Base-by-base conservation (phyloP, 2,797 vertebrate species). In the Arnoldichthys spilopterus region DNA sequence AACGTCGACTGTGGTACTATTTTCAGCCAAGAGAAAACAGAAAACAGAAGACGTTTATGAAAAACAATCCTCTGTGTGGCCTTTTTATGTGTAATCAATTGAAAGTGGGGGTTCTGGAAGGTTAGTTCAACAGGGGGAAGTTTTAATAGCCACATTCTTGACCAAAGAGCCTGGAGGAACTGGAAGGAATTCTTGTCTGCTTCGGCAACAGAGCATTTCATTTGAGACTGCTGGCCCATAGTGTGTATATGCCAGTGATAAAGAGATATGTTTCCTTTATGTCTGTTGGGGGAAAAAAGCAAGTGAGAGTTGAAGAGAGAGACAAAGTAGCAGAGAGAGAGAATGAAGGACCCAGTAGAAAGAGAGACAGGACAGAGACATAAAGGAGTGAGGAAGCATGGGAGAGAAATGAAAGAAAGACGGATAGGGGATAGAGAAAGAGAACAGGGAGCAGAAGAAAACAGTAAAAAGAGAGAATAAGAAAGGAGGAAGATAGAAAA, bases 11-110 rank as follows among this genome's bases (percentile, higher is more conserved):
- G 47, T 79, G 58, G 9, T 70, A 59, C 74, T 76, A 71, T 78
- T 51, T 53, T 37, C 37, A 59, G 61, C 45, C 63, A 59, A 82
- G 34, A 54, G 24, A 79, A 70, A 76, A 87, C 45, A 61, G 15
- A 75, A 70, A 78, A 87, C 86, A 78, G 83, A 83, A 80, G 62
- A 63, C 76, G 37, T 34, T 43, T 45, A 72, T 89, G 81, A 79
- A 86, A 86, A 84, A 56, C 7, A 77, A 62, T 72, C 74, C 83
- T 76, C 79, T 72, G 72, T 86, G 86, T 85, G 86, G 58, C 81
- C 82, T 82, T 89, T 90, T 90, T 86, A 90, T 90, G 88, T 88
- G 81, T 86, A 90, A 92, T 93, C 89, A 91, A 85, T 91, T 87
- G 84, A 87, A 89, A 89, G 81, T 78, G 86, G 82, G 85, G 86